phyloP scores from a whole-genome alignment of 2,888 invertebrate species.

The Tetropium fuscum region DNA sequence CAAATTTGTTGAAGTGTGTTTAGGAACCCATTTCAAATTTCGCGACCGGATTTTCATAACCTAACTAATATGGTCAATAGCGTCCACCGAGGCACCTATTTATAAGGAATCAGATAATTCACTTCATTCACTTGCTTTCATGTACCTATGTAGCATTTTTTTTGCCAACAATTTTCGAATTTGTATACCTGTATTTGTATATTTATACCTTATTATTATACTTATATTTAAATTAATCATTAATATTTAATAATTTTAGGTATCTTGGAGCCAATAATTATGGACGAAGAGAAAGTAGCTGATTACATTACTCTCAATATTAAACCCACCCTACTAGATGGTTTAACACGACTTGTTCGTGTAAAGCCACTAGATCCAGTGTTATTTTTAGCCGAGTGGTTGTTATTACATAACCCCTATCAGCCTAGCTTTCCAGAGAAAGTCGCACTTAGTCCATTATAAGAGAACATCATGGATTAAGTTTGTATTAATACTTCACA shows the following conservation, averaged over 20 bases:
- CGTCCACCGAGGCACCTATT: no score
- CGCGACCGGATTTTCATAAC: no score
- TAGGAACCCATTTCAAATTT: no score
- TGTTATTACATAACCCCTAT: conserved; percentile 81
- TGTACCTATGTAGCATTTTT: no score
- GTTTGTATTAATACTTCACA: background rate
- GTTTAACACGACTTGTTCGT: conserved; percentile 75
- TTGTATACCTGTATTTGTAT: no score
- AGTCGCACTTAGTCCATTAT: conserved; percentile 58
- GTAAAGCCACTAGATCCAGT: conserved; percentile 82
- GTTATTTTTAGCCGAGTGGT: conserved; percentile 82
- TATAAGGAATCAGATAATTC: no score
- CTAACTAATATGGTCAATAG: no score
- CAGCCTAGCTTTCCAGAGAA: conserved; percentile 69
- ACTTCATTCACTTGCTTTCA: no score
- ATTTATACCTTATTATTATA: no score
- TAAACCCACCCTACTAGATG: conserved; percentile 74
- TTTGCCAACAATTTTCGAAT: no score
- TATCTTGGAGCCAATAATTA: conserved; percentile 79
- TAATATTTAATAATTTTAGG: conserved; percentile 69
- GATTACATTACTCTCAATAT: conserved; percentile 79
- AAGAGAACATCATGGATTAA: conserved; percentile 18
- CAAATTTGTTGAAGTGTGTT: no score
- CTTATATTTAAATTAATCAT: no score
- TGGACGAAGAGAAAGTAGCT: conserved; percentile 71